Conservation (phyloP, 2,888 invertebrate genomes). For the Lamellibrachia columna region DNA sequence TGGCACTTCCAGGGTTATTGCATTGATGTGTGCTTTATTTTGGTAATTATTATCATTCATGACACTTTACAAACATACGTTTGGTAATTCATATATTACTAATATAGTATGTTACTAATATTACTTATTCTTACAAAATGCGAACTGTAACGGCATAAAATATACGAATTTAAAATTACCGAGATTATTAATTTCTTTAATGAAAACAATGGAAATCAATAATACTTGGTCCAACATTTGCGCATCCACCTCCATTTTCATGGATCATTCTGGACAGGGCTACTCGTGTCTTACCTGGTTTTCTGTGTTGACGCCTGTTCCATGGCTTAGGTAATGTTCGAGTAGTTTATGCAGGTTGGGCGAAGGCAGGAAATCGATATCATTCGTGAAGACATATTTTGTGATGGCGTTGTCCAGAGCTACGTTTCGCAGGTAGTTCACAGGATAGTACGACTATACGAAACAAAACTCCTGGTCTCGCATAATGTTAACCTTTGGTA, state of each 20-base stretch:
- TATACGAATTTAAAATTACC: not conserved
- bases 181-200: not conserved
- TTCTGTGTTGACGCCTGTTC: not conserved
- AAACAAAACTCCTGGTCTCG: not conserved
- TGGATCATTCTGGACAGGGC: not conserved
- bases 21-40: too few species aligned
- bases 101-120: not conserved
- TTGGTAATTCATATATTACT: too few species aligned
- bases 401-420: not conserved
- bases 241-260: not conserved
- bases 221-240: not conserved
- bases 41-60: not conserved
- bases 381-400: conserved; percentile 19
- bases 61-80: not conserved
- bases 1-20: too few species aligned
- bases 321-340: not conserved
- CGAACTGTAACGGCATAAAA: not conserved
- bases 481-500: not conserved
- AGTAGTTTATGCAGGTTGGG: not conserved
- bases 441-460: conserved; percentile 20
- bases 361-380: conserved; percentile 20
- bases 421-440: conserved; percentile 19
- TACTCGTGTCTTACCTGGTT: not conserved
- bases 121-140: too few species aligned
- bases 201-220: not conserved